These are phyloP conservation scores for Camelus bactrianus DNA, from an alignment of 2,113 vertebrate genomes.

Conservation along the genomic window DNA sequence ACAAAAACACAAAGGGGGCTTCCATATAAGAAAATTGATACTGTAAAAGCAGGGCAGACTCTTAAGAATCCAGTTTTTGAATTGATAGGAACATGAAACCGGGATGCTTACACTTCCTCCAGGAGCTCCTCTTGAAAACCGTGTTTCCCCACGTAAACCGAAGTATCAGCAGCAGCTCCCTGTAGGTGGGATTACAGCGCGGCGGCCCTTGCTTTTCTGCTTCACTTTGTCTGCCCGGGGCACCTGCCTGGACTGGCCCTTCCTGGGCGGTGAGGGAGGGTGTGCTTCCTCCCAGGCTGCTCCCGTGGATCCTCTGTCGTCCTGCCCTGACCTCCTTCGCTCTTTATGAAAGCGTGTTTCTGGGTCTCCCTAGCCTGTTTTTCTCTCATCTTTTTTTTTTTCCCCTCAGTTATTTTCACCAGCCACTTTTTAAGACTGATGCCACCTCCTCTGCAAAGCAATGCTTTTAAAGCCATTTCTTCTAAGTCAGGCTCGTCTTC, in stretches of 20 bases:
- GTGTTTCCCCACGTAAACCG: neutral
- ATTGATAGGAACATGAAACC: neutral
- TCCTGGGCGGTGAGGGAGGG: no score
- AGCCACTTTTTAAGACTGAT: neutral
- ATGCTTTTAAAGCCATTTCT: neutral
- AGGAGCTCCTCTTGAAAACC: neutral
- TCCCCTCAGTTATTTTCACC: neutral
- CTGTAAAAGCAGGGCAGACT: neutral
- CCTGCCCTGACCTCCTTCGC: neutral
- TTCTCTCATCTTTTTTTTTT: neutral
- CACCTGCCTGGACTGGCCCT: no score
- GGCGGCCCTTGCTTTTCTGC: neutral
- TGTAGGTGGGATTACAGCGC: neutral
- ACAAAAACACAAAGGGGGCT: neutral
- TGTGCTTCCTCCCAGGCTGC: no score
- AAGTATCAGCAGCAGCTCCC: neutral
- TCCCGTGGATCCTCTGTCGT: no score
- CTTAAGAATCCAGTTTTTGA: neutral
- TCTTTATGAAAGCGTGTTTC: conserved; percentile 22
- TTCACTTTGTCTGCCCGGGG: neutral
- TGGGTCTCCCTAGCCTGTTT: conserved; percentile 16
- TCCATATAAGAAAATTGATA: neutral
- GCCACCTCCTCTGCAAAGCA: neutral
- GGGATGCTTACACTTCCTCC: neutral
- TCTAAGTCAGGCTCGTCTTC: neutral